These are phyloP conservation scores for Diadema setosum DNA, from an alignment of 35 echinoderm and acorn worm species.

Conservation along the genomic window DNA sequence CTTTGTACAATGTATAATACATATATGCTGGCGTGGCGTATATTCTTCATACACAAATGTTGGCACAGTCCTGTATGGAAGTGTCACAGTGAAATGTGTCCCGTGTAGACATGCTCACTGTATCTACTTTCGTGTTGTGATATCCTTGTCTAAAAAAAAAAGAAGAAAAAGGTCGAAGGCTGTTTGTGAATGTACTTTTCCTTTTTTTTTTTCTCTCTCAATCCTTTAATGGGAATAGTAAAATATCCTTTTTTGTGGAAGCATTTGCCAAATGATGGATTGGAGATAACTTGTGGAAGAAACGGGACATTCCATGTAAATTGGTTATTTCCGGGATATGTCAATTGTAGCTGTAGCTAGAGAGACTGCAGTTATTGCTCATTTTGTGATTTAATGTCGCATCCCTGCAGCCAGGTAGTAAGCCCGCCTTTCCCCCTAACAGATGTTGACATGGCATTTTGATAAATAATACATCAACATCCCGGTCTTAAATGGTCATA, in stretches of 20 bases:
- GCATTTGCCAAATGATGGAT: background rate
- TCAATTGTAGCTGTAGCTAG: background rate
- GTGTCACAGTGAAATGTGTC: no score
- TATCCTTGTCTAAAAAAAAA: no score
- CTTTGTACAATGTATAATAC: background rate
- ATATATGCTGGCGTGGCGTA: background rate
- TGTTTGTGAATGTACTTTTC: background rate
- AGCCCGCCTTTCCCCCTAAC: background rate
- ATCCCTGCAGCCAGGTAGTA: background rate
- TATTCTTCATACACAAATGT: background rate
- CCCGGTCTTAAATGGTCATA: background rate
- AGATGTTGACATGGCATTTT: background rate
- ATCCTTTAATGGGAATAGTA: background rate
- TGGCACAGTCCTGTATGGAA: no score
- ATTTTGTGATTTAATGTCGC: background rate
- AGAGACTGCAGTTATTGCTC: background rate
- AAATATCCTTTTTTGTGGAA: background rate
- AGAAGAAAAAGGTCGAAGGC: background rate
- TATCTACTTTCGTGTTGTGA: no score
- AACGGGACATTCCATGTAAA: no score
- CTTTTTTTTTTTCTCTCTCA: background rate
- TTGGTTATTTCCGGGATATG: background rate
- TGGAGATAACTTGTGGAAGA: no score
- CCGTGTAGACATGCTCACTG: no score
- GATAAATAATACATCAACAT: background rate